These are phyloP conservation scores for Drosophila ochracea DNA, from an alignment of 2,888 invertebrate genomes.

Conservation along the genomic window DNA sequence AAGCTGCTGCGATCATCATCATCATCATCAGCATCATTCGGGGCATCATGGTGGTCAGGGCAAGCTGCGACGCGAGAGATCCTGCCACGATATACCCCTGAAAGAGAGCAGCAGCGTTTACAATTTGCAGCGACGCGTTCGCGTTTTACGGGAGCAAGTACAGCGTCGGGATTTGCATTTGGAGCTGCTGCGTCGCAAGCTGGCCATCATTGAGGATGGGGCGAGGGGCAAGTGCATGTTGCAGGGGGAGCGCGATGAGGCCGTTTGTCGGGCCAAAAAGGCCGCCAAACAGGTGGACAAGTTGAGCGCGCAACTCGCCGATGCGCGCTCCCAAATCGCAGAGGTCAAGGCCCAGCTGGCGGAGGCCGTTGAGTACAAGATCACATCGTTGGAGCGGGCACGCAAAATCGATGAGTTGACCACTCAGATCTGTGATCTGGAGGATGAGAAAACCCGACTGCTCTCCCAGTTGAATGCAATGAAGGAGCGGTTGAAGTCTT, in stretches of 20 bases:
- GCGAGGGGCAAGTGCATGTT: conserved; percentile 88
- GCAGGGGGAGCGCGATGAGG: conserved; percentile 90
- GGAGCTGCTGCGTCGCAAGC: conserved; percentile 94
- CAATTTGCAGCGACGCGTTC: conserved; percentile 93
- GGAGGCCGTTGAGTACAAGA: conserved; percentile 95
- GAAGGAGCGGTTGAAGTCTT: conserved; percentile 83
- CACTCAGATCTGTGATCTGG: conserved; percentile 92
- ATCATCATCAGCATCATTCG: conserved; percentile 43
- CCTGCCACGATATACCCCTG: conserved; percentile 92
- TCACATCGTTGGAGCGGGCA: conserved; percentile 92
- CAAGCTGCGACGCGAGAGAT: conserved; percentile 91
- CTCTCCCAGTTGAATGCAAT: conserved; percentile 79
- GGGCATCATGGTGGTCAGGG: conserved; percentile 84
- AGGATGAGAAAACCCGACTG: conserved; percentile 89
- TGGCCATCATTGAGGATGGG: conserved; percentile 93
- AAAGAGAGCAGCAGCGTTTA: conserved; percentile 90
- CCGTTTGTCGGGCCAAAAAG: conserved; percentile 90
- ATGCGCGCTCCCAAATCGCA: conserved; percentile 92
- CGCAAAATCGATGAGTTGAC: conserved; percentile 94
- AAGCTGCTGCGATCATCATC: conserved; percentile 57
- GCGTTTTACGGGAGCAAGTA: conserved; percentile 94
- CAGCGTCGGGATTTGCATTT: conserved; percentile 96
- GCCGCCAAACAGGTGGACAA: conserved; percentile 93
- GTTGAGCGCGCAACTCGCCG: conserved; percentile 91
- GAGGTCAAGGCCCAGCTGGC: conserved; percentile 94